These are phyloP conservation scores for Phyto melanocephala DNA, from an alignment of 2,888 invertebrate species.

Conservation along the genomic window DNA sequence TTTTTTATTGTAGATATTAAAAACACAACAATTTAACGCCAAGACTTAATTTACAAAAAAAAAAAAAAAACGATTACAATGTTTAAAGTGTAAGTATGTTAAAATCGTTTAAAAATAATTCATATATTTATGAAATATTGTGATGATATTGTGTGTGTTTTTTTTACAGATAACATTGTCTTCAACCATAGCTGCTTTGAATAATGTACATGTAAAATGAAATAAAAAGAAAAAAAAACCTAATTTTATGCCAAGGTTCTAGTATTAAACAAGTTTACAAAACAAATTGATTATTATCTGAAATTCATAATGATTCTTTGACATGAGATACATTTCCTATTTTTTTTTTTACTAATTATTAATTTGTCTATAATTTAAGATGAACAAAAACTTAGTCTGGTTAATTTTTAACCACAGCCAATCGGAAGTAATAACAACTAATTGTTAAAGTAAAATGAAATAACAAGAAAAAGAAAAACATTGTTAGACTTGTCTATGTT, in stretches of 20 bases:
- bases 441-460: conserved; percentile 7
- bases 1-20: not conserved
- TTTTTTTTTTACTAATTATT: too few species aligned
- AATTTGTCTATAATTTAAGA: not conserved
- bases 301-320: too few species aligned
- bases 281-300: not conserved
- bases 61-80: not conserved
- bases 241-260: not conserved
- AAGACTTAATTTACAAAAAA: not conserved
- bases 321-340: too few species aligned
- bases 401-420: not conserved
- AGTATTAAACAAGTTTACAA: not conserved
- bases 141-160: not conserved
- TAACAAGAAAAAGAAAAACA: conserved; percentile 1
- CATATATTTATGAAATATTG: not conserved
- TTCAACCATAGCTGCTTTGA: not conserved
- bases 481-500: not conserved
- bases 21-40: conserved; percentile 15
- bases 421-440: conserved; percentile 14
- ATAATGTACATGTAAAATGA: not conserved
- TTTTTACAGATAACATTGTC: not conserved
- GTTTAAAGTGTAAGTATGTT: conserved; percentile 5
- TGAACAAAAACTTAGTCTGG: not conserved
- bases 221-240: not conserved
- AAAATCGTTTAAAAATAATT: not conserved